Percentiles rank a stretch among this genome's conserved stretches.
phyloP scores from a whole-genome alignment of 2,888 invertebrate genomes.

The Flabesymbios commensalis region DNA sequence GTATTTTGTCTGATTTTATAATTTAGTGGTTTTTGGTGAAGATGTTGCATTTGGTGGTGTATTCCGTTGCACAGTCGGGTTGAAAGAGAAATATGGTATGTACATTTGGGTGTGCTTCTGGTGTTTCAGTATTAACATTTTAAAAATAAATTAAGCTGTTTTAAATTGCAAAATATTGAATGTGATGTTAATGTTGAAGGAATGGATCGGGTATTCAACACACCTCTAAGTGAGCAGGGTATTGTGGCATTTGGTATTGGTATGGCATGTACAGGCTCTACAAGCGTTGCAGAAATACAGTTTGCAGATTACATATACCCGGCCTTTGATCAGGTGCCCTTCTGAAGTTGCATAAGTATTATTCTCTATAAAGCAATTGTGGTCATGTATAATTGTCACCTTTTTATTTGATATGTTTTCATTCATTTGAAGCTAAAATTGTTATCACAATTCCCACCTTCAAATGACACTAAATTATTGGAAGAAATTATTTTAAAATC shows the following conservation, averaged over 20 bases:
- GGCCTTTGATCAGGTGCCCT: conserved; percentile 90
- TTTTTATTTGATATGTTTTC: too few species aligned
- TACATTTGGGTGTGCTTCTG: too few species aligned
- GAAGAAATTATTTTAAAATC: too few species aligned
- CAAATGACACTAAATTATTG: too few species aligned
- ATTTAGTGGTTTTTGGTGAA: conserved; percentile 86
- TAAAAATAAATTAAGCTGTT: too few species aligned
- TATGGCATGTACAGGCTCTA: conserved; percentile 84
- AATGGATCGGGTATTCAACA: conserved; percentile 92
- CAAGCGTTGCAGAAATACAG: conserved; percentile 97
- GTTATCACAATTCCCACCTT: too few species aligned
- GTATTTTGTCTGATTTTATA: conserved; percentile 22
- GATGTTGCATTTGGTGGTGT: conserved; percentile 99
- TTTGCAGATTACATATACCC: conserved; percentile 99
- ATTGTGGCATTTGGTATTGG: conserved; percentile 98
- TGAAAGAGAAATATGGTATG: conserved; percentile 87
- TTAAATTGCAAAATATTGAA: not conserved
- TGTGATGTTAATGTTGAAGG: conserved; percentile 47
- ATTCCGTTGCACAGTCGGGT: conserved; percentile 89
- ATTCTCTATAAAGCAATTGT: too few species aligned
- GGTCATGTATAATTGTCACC: too few species aligned
- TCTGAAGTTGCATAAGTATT: too few species aligned
- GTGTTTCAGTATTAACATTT: too few species aligned
- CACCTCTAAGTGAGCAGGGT: conserved; percentile 65
- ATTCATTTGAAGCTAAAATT: too few species aligned